Base-by-base conservation (phyloP, 2,888 invertebrate species). In the Dasysyrphus tricinctus region DNA sequence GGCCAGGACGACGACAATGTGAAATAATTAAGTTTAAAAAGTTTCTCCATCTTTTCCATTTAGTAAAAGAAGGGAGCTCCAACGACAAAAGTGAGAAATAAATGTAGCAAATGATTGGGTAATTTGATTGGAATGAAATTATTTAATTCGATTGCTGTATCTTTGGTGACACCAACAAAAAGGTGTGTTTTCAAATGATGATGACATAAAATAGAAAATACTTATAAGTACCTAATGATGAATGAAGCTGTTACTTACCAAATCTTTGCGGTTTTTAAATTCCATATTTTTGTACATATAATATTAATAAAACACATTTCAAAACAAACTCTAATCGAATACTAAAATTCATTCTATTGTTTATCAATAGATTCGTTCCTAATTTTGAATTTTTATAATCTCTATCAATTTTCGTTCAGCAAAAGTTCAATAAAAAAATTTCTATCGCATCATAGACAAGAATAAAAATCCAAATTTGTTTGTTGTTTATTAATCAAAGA, bases 81-180 rank as follows among this genome's bases (percentile, higher is more conserved):
- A 24, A 14, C 51, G 54, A 67, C 51, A 57, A 67, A 39, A 85
- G 75, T 76, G 76, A 85, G 88, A 90, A 90, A 89, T 90, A 89
- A 90, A 90, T 90, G 90, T 90, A 90, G 88, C 90, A 90, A 89
- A 90, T 90, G 89, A 90, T 90, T 90, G 89, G 89, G 89, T 90
- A 90, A 90, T 90, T 90, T 89, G 90, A 90, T 88, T 80, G 72
- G 69, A 85, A 87, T 76, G 49, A 57, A 87, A 87, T 87, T 87
- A 69, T 75, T 87, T 83, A 86, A 86, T 82, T 86, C 78, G 82
- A 86, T 86, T 86, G 44, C 63, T 74, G 24, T 49, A 37, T 47
- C 37, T 7, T 24, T 47, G 7, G 39, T 14, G n/a, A 39, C 16
- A 42, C 19, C 42, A 61, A 24, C 19, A 61, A 61, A 24, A 65